A percentile compares a stretch with the other conserved stretches of the same genome.
These are phyloP conservation scores for Tetragonula carbonaria DNA, from an alignment of 2,888 invertebrate genomes.

Conservation along the genomic window DNA sequence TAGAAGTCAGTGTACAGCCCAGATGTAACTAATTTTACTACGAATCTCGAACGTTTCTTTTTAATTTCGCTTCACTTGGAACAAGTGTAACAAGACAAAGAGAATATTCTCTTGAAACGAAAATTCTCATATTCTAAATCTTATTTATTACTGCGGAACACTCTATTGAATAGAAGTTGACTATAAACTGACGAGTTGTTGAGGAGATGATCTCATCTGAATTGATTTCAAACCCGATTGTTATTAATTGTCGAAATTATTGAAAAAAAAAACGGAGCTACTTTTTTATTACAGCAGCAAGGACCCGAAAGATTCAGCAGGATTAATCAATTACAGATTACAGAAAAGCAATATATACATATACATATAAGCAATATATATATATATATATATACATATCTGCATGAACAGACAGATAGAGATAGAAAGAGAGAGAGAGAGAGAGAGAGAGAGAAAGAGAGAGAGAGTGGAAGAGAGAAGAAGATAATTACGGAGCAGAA, in stretches of 20 bases:
- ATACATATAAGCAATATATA: not conserved
- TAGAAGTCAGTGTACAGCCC: not conserved
- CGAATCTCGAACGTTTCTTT: not conserved
- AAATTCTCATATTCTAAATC: too few species aligned
- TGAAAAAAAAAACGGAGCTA: not conserved
- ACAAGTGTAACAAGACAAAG: too few species aligned
- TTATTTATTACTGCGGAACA: too few species aligned
- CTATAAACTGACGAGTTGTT: too few species aligned
- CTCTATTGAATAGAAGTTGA: too few species aligned
- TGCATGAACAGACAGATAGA: not conserved
- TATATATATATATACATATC: not conserved
- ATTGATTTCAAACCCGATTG: not conserved
- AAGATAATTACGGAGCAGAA: constrained; percentile 34
- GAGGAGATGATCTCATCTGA: not conserved
- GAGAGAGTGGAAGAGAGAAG: too few species aligned
- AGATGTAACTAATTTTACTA: not conserved
- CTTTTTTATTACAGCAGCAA: not conserved
- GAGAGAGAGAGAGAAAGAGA: not conserved
- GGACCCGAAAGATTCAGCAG: not conserved
- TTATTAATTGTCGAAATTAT: not conserved
- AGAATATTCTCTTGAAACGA: too few species aligned
- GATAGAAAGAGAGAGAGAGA: not conserved
- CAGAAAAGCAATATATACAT: not conserved
- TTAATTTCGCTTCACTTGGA: too few species aligned
- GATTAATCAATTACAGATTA: not conserved